A percentile compares a stretch with the other conserved stretches of the same genome.
These are phyloP conservation scores for Antheraea mylitta DNA, from an alignment of 1,140 invertebrate genomes.

Conservation along the genomic window DNA sequence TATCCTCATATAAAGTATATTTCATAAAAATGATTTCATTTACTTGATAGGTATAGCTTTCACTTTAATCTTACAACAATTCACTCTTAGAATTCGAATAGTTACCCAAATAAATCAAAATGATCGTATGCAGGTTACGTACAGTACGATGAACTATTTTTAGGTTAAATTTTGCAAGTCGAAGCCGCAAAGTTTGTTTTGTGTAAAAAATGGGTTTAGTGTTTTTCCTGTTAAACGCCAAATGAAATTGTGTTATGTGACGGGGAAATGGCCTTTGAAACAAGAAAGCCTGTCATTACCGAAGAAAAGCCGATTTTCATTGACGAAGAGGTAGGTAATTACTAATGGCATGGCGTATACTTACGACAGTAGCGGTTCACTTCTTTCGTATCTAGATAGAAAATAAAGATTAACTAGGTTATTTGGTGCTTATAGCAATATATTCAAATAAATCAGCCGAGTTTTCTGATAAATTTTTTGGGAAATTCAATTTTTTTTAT, in stretches of 20 bases:
- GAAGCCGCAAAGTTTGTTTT: background rate
- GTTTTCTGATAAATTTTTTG: too few species aligned
- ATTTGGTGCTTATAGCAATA: too few species aligned
- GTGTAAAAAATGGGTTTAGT: background rate
- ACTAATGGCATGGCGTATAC: background rate
- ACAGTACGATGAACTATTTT: background rate
- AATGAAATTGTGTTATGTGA: background rate
- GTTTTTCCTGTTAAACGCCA: background rate
- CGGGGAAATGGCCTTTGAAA: background rate
- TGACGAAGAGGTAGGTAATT: background rate
- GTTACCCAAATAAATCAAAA: background rate
- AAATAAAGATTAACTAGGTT: too few species aligned
- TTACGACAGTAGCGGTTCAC: background rate
- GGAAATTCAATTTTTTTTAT: too few species aligned
- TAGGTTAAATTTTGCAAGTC: background rate
- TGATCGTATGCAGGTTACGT: conserved; percentile 1
- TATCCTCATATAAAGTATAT: background rate
- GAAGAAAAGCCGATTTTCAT: background rate
- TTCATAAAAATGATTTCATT: background rate
- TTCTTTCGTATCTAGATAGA: background rate
- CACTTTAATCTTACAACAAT: background rate
- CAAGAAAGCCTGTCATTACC: background rate
- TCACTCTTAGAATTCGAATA: background rate
- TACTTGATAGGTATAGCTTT: background rate
- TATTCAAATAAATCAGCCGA: too few species aligned